Conservation (phyloP, 2,797 vertebrate genomes). For the Myotis planiceps region DNA sequence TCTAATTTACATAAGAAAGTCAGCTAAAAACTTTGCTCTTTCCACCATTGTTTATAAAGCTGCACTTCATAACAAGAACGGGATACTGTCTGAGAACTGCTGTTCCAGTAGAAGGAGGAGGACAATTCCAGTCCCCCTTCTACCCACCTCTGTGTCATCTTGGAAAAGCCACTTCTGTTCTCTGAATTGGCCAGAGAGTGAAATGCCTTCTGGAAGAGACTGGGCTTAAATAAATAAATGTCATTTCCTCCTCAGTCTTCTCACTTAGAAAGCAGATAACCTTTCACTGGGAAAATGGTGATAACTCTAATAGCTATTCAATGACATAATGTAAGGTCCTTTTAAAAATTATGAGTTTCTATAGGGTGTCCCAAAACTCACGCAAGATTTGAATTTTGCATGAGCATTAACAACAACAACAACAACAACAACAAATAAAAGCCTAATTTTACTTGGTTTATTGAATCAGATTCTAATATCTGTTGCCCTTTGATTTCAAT, state of each 20-base stretch:
- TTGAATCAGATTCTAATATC: too few species aligned
- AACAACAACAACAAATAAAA: too few species aligned
- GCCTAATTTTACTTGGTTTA: too few species aligned
- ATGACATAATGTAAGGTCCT: not conserved
- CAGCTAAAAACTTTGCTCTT: not conserved
- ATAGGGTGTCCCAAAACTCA: not conserved
- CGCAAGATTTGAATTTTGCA: too few species aligned
- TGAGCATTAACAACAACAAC: too few species aligned
- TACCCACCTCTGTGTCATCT: not conserved
- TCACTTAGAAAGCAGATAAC: not conserved
- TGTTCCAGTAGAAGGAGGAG: not conserved
- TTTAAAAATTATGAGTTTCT: not conserved
- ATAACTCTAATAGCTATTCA: conserved; percentile 10
- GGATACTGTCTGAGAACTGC: not conserved
- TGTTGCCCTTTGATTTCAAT: too few species aligned
- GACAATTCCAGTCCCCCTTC: not conserved
- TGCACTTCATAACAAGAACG: not conserved
- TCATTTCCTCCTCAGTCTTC: not conserved
- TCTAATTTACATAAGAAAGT: not conserved
- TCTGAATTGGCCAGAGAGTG: not conserved
- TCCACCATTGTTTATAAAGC: not conserved
- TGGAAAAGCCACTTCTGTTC: not conserved
- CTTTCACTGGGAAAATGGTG: not conserved
- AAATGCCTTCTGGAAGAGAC: not conserved
- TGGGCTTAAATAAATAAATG: not conserved